These are phyloP conservation scores for Camponotus vicinus DNA, from an alignment of 1,140 invertebrate species.

Conservation along the genomic window DNA sequence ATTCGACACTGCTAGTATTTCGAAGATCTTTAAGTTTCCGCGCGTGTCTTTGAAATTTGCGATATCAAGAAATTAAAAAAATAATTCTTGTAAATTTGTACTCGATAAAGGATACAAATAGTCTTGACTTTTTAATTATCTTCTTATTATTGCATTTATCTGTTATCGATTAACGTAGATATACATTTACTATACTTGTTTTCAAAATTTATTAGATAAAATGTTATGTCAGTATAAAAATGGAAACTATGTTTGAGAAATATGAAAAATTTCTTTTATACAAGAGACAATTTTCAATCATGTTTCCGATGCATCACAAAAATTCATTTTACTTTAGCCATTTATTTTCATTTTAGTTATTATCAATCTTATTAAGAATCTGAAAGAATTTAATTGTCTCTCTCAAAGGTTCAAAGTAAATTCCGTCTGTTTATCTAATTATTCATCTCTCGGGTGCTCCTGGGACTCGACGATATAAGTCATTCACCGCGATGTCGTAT, in stretches of 20 bases:
- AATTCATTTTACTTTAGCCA: not conserved
- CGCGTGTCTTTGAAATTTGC: not conserved
- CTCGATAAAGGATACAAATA: not conserved
- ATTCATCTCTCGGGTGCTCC: not conserved
- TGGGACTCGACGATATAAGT: slow-evolving; percentile 37
- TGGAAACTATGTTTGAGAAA: too few species aligned
- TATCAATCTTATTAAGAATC: not conserved
- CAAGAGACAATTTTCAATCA: not conserved
- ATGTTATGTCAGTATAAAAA: too few species aligned
- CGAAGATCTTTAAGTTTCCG: not conserved
- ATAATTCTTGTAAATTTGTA: not conserved
- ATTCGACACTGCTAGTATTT: not conserved
- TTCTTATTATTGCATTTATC: not conserved
- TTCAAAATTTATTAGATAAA: not conserved
- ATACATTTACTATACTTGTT: not conserved
- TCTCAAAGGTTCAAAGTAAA: not conserved
- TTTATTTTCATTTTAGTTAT: slow-evolving; percentile 2
- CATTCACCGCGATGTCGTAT: slow-evolving; percentile 50
- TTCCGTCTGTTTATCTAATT: slow-evolving; percentile 13
- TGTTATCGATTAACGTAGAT: not conserved
- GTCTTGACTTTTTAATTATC: not conserved
- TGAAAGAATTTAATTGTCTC: not conserved
- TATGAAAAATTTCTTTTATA: too few species aligned
- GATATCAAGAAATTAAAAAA: not conserved
- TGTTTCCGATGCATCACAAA: not conserved